These are phyloP conservation scores for Sinotaia quadrata DNA, from an alignment of 2,888 invertebrate genomes.

Conservation along the genomic window DNA sequence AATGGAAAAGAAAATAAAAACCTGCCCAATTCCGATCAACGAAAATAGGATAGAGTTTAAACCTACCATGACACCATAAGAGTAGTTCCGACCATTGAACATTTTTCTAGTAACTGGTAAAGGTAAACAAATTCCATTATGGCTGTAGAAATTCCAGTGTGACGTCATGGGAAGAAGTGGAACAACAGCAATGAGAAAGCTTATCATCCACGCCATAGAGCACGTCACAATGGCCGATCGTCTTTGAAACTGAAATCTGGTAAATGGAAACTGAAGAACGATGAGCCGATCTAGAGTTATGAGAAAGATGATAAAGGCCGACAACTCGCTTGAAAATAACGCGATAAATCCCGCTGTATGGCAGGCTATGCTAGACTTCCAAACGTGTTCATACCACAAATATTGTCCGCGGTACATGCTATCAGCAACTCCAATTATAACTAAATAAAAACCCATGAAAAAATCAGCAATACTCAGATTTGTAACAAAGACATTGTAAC, in stretches of 20 bases:
- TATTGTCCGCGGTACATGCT: slow-evolving; percentile 44
- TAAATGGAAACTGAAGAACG: slow-evolving; percentile 77
- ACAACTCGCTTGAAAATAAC: slow-evolving; percentile 76
- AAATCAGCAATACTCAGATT: slow-evolving; percentile 34
- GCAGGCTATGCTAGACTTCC: slow-evolving; percentile 47
- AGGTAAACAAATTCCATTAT: slow-evolving; percentile 66
- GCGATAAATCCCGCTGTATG: slow-evolving; percentile 48
- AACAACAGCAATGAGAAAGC: slow-evolving; percentile 52
- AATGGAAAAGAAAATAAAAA: slow-evolving; percentile 62
- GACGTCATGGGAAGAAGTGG: slow-evolving; percentile 55
- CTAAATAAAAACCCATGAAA: slow-evolving; percentile 49
- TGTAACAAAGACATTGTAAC: slow-evolving; percentile 31
- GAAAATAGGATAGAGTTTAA: slow-evolving; percentile 64
- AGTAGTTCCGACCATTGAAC: slow-evolving; percentile 69
- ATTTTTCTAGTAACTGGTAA: slow-evolving; percentile 65
- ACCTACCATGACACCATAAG: slow-evolving; percentile 64
- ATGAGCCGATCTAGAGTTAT: slow-evolving; percentile 79
- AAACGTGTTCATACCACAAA: slow-evolving; percentile 44
- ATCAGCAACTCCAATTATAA: slow-evolving; percentile 48
- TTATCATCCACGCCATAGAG: slow-evolving; percentile 52
- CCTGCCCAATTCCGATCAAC: slow-evolving; percentile 63
- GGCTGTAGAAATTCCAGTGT: slow-evolving; percentile 55
- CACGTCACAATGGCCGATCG: slow-evolving; percentile 47
- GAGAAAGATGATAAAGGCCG: slow-evolving; percentile 77
- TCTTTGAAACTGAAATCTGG: slow-evolving; percentile 43